Evolutionary conservation across 2,113 vertebrate species (phyloP).

Genomic region (Columba janthina): DNA sequence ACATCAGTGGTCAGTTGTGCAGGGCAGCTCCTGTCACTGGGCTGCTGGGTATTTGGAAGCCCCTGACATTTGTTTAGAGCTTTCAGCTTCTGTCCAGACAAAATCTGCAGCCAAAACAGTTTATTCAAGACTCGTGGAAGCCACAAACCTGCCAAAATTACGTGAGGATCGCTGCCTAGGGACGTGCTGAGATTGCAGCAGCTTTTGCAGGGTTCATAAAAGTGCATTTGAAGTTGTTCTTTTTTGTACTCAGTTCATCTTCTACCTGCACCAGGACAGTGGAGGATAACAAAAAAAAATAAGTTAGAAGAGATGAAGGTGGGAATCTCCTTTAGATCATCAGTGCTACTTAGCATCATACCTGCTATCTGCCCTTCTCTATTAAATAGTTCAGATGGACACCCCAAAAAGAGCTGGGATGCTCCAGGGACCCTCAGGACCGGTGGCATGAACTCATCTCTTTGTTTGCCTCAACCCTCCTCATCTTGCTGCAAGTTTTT

Average conservation of each 20-base stretch:
- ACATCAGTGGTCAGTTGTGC: neutral
- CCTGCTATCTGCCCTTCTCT: neutral
- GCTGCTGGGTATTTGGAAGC: neutral
- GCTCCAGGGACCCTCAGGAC: neutral
- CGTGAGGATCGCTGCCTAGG: neutral
- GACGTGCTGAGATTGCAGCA: neutral
- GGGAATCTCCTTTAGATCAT: neutral
- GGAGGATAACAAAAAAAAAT: neutral
- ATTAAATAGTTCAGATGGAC: neutral
- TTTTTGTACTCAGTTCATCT: neutral
- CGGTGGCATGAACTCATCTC: neutral
- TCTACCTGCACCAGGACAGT: neutral
- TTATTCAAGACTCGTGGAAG: neutral
- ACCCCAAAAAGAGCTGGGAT: neutral
- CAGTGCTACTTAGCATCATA: neutral
- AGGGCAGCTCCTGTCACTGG: neutral
- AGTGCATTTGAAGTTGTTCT: neutral
- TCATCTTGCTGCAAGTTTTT: neutral
- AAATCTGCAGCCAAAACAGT: neutral
- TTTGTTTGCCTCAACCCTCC: neutral
- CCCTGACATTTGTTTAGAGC: neutral
- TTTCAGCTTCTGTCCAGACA: neutral
- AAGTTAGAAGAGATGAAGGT: neutral
- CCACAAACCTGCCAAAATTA: neutral
- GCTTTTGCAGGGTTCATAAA: neutral